These are phyloP conservation scores for Danio kyathit DNA, from an alignment of 2,797 vertebrate species.

Conservation along the genomic window DNA sequence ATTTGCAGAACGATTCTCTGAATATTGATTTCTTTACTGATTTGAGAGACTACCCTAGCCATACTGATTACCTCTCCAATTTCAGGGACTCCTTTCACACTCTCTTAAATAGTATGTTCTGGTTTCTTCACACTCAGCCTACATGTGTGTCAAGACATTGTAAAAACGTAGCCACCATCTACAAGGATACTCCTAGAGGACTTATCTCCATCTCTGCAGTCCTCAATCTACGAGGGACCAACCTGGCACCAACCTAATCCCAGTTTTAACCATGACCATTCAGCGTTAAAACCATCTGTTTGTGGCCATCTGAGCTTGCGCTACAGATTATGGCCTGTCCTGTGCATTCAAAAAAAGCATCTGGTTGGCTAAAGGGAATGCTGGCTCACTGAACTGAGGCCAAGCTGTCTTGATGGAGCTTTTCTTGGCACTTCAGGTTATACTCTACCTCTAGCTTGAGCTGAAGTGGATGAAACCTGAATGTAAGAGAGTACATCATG, in stretches of 20 bases:
- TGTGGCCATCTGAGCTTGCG: conserved; percentile 73
- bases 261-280: conserved; percentile 78
- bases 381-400: conserved; percentile 75
- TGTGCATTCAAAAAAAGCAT: conserved; percentile 56
- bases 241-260: conserved; percentile 73
- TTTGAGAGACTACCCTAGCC: not conserved
- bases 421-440: conserved; percentile 60
- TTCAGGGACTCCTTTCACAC: not conserved
- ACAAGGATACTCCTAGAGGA: conserved; percentile 66
- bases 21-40: conserved; percentile 24
- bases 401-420: conserved; percentile 77
- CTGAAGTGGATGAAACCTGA: conserved; percentile 16
- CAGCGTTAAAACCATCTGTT: conserved; percentile 83
- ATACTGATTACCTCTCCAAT: conserved; percentile 27
- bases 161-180: not conserved
- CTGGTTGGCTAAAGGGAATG: conserved; percentile 74
- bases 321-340: conserved; percentile 79
- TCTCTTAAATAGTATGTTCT: not conserved
- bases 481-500: not conserved
- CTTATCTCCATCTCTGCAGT: conserved; percentile 70
- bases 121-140: not conserved
- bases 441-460: conserved; percentile 10
- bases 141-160: not conserved
- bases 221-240: conserved; percentile 69
- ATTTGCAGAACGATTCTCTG: not conserved